Percentiles rank a stretch among this genome's conserved stretches.
Evolutionary conservation across 2,797 vertebrate genomes (phyloP).

Genomic region (Rallus crepitans): DNA sequence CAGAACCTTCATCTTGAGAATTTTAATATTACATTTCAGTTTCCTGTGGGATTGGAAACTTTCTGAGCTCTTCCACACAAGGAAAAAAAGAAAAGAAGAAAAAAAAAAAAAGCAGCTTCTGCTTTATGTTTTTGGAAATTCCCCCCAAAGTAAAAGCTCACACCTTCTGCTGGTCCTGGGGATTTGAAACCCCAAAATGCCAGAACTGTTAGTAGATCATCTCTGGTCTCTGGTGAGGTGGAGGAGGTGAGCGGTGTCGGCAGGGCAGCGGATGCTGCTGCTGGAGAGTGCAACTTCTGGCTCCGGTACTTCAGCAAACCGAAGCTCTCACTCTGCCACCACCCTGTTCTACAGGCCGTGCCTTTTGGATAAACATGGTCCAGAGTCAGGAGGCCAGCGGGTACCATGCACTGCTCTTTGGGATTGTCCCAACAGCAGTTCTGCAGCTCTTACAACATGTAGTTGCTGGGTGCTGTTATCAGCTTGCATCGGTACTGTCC

Average conservation of each 20-base stretch:
- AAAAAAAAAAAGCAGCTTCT: background rate
- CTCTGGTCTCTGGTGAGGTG: background rate
- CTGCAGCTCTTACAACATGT: background rate
- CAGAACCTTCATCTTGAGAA: background rate
- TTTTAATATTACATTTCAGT: background rate
- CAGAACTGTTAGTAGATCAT: background rate
- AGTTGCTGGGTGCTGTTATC: background rate
- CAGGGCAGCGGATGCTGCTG: fast-evolving
- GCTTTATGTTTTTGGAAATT: background rate
- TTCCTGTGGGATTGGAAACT: background rate
- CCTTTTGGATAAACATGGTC: fast-evolving
- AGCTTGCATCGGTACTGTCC: background rate
- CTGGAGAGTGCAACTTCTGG: background rate
- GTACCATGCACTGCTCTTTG: background rate
- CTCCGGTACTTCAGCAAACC: background rate
- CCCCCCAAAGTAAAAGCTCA: background rate
- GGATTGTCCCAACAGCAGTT: background rate
- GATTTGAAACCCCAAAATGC: background rate
- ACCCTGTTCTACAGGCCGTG: fast-evolving
- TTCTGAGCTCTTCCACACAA: background rate
- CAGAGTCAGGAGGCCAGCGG: background rate
- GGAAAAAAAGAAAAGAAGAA: background rate
- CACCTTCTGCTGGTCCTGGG: background rate
- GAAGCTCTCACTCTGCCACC: background rate
- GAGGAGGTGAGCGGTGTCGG: background rate